Conservation (phyloP, 2,113 vertebrate genomes). For the Butorides virescens region DNA sequence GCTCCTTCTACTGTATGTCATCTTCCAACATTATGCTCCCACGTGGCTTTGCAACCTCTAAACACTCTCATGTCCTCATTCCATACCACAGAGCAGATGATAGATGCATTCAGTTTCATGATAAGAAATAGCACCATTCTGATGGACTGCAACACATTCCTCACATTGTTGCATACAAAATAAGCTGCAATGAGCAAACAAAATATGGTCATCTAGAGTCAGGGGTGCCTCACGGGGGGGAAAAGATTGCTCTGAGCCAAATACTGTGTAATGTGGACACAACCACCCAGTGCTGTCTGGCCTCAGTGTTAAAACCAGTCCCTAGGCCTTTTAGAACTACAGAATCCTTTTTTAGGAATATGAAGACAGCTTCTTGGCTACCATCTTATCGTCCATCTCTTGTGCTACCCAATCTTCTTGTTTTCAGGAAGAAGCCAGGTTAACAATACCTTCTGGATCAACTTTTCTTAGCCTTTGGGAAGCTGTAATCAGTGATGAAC, state of each 20-base stretch:
- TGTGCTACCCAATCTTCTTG: background rate
- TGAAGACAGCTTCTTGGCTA: background rate
- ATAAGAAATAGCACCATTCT: background rate
- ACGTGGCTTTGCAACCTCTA: background rate
- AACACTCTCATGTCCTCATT: background rate
- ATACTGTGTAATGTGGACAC: background rate
- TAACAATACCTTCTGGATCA: background rate
- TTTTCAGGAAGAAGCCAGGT: background rate
- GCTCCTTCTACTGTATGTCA: background rate
- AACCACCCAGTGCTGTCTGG: background rate
- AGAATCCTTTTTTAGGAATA: background rate
- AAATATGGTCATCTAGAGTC: background rate
- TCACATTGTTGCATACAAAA: background rate
- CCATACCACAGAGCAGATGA: background rate
- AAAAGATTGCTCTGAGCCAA: background rate
- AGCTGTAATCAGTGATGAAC: background rate
- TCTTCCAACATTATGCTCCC: background rate
- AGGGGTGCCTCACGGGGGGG: accelerated
- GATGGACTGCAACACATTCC: background rate
- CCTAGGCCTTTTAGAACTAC: background rate
- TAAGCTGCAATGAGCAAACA: background rate
- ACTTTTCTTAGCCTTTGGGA: background rate
- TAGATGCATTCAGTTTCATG: background rate
- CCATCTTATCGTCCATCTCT: background rate
- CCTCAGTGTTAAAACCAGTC: background rate